A percentile compares a stretch with the other conserved stretches of the same genome.
Conservation (phyloP, 2,797 vertebrate genomes). For the Enteromius afrohamiltoni region DNA sequence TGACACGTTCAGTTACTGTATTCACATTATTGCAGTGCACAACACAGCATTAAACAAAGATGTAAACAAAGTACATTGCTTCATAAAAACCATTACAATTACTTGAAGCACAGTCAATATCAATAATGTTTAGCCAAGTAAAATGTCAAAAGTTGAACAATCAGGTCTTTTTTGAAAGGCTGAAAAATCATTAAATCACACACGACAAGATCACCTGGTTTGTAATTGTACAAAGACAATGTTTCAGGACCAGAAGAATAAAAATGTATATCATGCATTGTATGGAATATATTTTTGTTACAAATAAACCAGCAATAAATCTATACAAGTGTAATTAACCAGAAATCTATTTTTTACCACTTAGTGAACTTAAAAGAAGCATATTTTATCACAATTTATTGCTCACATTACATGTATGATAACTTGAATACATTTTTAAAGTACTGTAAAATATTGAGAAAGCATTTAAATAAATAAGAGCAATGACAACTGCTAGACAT, state of each 20-base stretch:
- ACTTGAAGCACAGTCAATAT: slow-evolving; percentile 32
- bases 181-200: slow-evolving; percentile 15
- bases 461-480: slow-evolving; percentile 48
- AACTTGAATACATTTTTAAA: slow-evolving; percentile 37
- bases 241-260: neutral
- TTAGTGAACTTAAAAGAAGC: slow-evolving; percentile 4
- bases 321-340: neutral
- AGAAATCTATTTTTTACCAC: neutral
- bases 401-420: slow-evolving; percentile 46
- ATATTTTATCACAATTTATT: slow-evolving; percentile 29
- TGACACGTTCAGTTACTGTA: slow-evolving; percentile 8
- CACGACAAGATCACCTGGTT: slow-evolving; percentile 3
- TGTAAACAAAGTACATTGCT: slow-evolving; percentile 37
- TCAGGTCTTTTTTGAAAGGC: slow-evolving; percentile 25
- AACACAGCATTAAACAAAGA: slow-evolving; percentile 31
- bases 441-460: slow-evolving; percentile 36
- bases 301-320: neutral
- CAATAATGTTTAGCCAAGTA: neutral
- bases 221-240: neutral
- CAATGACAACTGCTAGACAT: slow-evolving; percentile 48
- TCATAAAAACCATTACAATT: slow-evolving; percentile 18
- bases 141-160: slow-evolving; percentile 23
- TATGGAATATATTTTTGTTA: neutral
- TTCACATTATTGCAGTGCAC: slow-evolving; percentile 46
- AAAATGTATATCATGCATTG: neutral